A percentile compares a stretch with the other conserved stretches of the same genome.
phyloP scores from a whole-genome alignment of 2,113 vertebrate genomes.

The Lophotis ruficrista region DNA sequence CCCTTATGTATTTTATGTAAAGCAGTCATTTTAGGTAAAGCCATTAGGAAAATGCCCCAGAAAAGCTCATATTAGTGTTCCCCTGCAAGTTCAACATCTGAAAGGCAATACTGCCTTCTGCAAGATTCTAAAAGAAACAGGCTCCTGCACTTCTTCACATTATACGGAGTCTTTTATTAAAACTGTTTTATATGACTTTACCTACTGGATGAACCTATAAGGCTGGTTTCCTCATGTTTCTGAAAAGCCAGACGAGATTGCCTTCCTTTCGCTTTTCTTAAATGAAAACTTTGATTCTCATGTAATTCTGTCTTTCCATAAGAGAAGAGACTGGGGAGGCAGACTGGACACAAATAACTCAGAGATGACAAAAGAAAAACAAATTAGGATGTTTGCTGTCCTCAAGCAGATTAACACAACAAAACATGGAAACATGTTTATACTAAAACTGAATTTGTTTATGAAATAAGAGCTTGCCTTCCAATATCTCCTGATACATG shows the following conservation, averaged over 20 bases:
- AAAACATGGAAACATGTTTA: neutral
- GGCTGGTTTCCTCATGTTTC: neutral
- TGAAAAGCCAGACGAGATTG: neutral
- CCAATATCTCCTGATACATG: neutral
- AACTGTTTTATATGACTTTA: neutral
- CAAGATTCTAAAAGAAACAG: constrained; percentile 22
- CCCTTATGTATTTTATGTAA: constrained; percentile 45
- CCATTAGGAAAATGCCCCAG: constrained; percentile 42
- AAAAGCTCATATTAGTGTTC: neutral
- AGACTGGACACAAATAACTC: neutral
- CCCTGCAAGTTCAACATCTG: neutral
- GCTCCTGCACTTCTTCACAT: neutral
- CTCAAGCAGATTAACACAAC: neutral
- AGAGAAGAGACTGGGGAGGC: neutral
- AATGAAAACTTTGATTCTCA: neutral
- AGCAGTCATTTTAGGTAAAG: constrained; percentile 34
- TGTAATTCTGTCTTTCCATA: neutral
- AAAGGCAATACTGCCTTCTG: neutral
- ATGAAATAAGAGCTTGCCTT: constrained; percentile 7
- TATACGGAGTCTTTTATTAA: neutral
- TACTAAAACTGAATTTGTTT: neutral
- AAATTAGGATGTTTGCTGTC: neutral
- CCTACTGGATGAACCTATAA: neutral
- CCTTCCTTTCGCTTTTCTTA: neutral
- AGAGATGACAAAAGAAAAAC: neutral